Conservation (phyloP, 2,113 vertebrate species). For the Paracyprichromis sp. region DNA sequence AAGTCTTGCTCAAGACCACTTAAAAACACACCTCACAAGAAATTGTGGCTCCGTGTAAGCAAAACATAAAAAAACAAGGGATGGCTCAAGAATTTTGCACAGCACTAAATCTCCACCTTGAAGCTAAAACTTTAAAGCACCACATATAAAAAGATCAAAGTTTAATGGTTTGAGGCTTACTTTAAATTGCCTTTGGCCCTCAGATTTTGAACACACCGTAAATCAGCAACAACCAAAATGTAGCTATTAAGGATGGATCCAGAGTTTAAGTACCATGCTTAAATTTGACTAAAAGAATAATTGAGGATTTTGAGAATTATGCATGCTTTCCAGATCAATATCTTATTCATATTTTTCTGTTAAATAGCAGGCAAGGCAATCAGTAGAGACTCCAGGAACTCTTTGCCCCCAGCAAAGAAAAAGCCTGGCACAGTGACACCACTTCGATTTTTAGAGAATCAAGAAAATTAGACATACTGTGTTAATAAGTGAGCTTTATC, state of each 20-base stretch:
- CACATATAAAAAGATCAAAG: not conserved
- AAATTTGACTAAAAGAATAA: not conserved
- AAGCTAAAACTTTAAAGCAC: not conserved
- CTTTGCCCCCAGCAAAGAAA: not conserved
- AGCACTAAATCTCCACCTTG: not conserved
- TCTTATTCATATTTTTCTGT: not conserved
- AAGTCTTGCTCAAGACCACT: not conserved
- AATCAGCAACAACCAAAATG: not conserved
- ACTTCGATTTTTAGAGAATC: not conserved
- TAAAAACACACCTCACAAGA: not conserved
- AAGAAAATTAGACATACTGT: not conserved
- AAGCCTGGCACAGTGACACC: not conserved
- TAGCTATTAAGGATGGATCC: not conserved
- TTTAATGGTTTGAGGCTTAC: not conserved
- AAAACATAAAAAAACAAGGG: not conserved
- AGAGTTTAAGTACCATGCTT: not conserved
- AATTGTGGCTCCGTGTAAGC: not conserved
- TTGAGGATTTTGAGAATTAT: not conserved
- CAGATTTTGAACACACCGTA: not conserved
- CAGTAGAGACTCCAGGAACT: not conserved
- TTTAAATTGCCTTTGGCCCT: not conserved
- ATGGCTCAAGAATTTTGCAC: not conserved
- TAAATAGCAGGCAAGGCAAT: not conserved
- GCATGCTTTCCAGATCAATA: not conserved
- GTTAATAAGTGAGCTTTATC: not conserved